phyloP scores from a whole-genome alignment of 1,140 invertebrate genomes.

The Drosophila micromelanica region DNA sequence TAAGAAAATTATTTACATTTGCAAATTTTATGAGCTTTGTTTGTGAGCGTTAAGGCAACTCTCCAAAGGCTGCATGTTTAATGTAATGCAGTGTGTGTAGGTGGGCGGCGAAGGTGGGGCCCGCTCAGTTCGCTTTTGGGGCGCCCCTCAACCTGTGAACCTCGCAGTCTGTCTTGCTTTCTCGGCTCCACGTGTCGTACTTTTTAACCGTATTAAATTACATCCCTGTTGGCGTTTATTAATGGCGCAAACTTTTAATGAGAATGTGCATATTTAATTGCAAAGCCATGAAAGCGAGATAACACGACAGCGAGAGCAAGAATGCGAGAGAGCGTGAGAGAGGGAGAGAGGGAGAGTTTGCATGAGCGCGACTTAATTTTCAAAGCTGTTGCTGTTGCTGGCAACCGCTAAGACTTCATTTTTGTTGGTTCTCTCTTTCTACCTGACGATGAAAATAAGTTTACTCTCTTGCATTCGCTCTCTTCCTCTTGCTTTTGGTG shows the following conservation, averaged over 20 bases:
- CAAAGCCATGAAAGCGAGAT: slow-evolving; percentile 71
- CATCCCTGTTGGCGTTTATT: slow-evolving; percentile 84
- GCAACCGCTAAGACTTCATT: slow-evolving; percentile 64
- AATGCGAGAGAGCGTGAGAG: neutral
- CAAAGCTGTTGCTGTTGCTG: slow-evolving; percentile 43
- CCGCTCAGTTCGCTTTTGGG: slow-evolving; percentile 5
- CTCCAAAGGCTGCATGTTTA: slow-evolving; percentile 72
- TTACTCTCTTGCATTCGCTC: neutral
- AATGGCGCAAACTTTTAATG: slow-evolving; percentile 84
- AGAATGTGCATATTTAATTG: slow-evolving; percentile 84
- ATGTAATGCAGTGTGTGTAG: slow-evolving; percentile 54
- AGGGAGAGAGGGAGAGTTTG: slow-evolving; percentile 3
- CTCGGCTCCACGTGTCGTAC: slow-evolving; percentile 72
- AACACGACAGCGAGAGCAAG: slow-evolving; percentile 7
- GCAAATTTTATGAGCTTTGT: slow-evolving; percentile 82
- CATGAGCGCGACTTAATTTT: slow-evolving; percentile 41
- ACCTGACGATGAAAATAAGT: neutral
- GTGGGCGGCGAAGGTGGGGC: neutral
- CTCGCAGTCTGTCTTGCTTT: slow-evolving; percentile 37
- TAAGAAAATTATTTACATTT: slow-evolving; percentile 82
- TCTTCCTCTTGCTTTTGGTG: neutral
- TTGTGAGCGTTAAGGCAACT: slow-evolving; percentile 55
- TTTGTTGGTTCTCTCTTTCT: slow-evolving; percentile 4
- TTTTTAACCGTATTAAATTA: slow-evolving; percentile 82
- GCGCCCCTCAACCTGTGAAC: slow-evolving; percentile 1